A percentile compares a stretch with the other conserved stretches of the same genome.
These are phyloP conservation scores for Tiliqua scincoides DNA, from an alignment of 2,113 vertebrate species.

Conservation along the genomic window DNA sequence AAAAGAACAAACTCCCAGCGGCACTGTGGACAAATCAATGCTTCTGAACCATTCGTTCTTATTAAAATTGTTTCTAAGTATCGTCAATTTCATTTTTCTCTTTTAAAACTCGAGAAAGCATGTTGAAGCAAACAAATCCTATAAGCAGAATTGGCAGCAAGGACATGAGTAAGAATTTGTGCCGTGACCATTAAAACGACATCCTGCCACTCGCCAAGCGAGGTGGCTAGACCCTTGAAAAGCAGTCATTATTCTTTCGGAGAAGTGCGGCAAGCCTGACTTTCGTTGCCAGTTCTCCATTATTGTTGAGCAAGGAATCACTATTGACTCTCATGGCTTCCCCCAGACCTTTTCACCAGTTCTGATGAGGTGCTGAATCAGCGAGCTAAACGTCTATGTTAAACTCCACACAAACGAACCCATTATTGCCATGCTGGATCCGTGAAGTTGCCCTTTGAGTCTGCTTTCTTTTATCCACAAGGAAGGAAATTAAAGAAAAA, in stretches of 20 bases:
- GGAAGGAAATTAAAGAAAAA: constrained; percentile 29
- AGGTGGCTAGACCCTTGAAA: neutral
- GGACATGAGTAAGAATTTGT: neutral
- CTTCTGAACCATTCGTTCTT: neutral
- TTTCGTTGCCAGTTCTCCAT: no score
- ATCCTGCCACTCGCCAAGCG: neutral
- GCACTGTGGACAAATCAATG: neutral
- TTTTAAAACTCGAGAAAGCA: neutral
- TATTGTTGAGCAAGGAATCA: neutral
- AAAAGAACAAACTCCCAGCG: neutral
- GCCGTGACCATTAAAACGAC: neutral
- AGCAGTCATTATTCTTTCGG: no score
- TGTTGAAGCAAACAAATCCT: neutral
- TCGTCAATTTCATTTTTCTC: neutral
- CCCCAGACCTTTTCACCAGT: neutral
- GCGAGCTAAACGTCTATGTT: neutral
- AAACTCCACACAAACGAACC: neutral
- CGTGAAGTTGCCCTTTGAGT: neutral
- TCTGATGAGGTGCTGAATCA: neutral
- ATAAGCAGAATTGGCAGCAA: neutral
- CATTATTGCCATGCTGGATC: neutral
- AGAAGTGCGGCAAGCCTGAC: no score
- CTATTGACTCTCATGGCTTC: neutral
- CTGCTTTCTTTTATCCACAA: constrained; percentile 4
- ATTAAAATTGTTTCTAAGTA: neutral